Base-by-base conservation (phyloP, 1,140 invertebrate species). In the Sycophaga agraensis region DNA sequence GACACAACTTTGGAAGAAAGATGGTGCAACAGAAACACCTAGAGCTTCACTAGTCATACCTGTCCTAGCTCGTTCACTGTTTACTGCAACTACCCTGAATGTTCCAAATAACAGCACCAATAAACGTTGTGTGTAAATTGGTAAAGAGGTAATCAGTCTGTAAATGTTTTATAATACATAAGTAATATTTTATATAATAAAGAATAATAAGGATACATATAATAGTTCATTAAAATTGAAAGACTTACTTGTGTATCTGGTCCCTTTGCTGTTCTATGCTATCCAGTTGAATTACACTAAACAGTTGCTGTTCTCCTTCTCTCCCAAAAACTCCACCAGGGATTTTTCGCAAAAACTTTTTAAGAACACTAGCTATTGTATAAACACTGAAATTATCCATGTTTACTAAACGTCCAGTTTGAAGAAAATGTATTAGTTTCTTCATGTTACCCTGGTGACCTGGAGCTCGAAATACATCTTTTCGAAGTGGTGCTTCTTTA, bases 341-440 rank as follows among this genome's bases (percentile, higher is more conserved):
- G 68, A 99, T 89, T 85, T 98, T 97, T 58, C 96, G 87, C n/a
- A 98, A 84, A 82, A 99, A 99, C 83, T 94, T 93, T 81, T 99
- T 99, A 28, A 98, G 84, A 35, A 99, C 96, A 79, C 95, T 97
- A 22, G 97, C 96, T 72, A 99, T 96, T 37, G 97, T 99, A 81
- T 99, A 97, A 54, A 98, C 95, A 66, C 93, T 97, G 77, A 96
- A 98, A 77, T 97, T 96, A 72, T 96, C 92, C 72, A 97, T 96
- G 77, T 98, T 98, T n/a, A 98, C 93, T 65, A 97, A 85, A 62
- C 95, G 87, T 12, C 97, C 97, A 66, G 95, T 92, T 78, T 97
- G 93, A 62, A 92, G 84, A 72, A 97, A 96, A 77, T 98, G 94
- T 64, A 96, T 94, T 0, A 99, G 85, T 75, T 97, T 96, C 75